A percentile compares a stretch with the other conserved stretches of the same genome.
Conservation (phyloP, 2,113 vertebrate genomes). For the Dipodomys spectabilis region DNA sequence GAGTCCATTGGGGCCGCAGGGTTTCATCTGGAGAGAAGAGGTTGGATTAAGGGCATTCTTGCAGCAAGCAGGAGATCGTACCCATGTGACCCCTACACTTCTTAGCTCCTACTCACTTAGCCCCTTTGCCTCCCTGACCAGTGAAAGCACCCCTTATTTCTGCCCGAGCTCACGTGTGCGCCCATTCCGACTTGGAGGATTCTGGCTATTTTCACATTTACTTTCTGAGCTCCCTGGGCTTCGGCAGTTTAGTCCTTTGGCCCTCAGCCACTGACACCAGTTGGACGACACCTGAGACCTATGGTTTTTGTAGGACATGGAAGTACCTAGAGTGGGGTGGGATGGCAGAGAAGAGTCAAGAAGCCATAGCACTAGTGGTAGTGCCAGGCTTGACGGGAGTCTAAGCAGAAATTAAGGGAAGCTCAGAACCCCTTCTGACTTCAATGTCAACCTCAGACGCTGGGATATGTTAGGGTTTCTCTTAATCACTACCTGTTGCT, state of each 20-base stretch:
- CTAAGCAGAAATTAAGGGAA: neutral
- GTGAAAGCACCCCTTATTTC: neutral
- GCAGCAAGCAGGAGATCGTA: neutral
- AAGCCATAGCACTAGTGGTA: neutral
- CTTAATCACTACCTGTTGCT: neutral
- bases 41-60: slow-evolving; percentile 16
- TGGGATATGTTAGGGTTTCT: neutral
- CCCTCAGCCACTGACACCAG: slow-evolving; percentile 13
- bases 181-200: neutral
- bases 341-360: neutral
- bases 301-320: neutral
- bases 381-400: neutral
- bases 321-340: neutral
- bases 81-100: neutral
- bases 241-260: neutral
- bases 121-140: neutral
- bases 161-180: neutral
- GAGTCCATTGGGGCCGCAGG: slow-evolving; percentile 4
- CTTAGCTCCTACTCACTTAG: neutral
- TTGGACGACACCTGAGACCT: neutral
- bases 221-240: slow-evolving; percentile 28
- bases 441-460: neutral
- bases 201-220: neutral
- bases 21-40: slow-evolving; percentile 61
- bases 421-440: neutral